phyloP scores from a whole-genome alignment of 2,113 vertebrate genomes.

The Ciconia stormi region DNA sequence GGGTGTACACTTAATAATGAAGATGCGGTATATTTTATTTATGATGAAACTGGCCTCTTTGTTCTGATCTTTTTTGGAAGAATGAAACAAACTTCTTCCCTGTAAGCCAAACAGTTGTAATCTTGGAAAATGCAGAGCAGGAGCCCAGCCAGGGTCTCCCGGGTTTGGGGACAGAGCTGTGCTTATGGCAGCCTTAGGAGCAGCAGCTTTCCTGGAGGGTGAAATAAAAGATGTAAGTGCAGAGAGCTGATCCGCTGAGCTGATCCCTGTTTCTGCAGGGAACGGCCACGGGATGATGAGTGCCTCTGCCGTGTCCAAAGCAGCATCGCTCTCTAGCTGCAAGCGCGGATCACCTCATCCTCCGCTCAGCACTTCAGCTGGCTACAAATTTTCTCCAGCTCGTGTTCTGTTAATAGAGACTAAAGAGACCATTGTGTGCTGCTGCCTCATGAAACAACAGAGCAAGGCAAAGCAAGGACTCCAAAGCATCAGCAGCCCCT shows the following conservation, averaged over 20 bases:
- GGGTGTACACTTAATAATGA: neutral
- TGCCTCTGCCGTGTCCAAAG: neutral
- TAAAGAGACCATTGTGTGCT: neutral
- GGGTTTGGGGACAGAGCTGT: neutral
- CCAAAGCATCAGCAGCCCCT: neutral
- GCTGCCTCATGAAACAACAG: neutral
- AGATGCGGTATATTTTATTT: neutral
- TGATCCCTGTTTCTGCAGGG: neutral
- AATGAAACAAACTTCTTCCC: neutral
- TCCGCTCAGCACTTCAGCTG: neutral
- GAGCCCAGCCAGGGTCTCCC: neutral
- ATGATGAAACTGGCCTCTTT: neutral
- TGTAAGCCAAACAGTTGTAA: neutral
- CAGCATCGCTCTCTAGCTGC: neutral
- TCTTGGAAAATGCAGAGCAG: neutral
- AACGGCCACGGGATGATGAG: accelerated
- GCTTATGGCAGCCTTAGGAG: neutral
- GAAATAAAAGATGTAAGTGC: neutral
- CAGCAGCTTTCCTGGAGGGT: neutral
- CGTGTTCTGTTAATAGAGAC: neutral
- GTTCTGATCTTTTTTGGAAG: neutral
- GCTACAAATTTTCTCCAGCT: neutral
- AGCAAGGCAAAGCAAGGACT: neutral
- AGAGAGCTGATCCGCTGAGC: neutral
- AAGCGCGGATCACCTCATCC: neutral